Conservation (phyloP, 2,888 invertebrate species). For the Corbicula japonica region DNA sequence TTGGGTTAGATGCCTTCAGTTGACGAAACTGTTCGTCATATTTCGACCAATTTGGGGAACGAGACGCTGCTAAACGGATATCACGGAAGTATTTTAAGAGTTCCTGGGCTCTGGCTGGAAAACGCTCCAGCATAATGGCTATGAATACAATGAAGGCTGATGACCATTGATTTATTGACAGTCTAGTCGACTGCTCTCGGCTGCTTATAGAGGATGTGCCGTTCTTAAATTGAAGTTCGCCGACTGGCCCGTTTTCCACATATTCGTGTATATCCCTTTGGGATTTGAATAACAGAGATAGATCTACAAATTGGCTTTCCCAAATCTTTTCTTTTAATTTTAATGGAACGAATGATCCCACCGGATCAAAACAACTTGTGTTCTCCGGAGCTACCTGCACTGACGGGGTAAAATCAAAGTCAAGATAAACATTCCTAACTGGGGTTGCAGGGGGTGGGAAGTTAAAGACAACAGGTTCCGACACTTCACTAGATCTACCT, state of each 20-base stretch:
- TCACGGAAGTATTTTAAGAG: slow-evolving; percentile 6
- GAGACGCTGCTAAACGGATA: background rate
- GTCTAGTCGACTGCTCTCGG: background rate
- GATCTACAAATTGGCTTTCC: background rate
- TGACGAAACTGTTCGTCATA: slow-evolving; percentile 3
- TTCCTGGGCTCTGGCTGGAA: background rate
- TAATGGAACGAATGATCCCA: too few species aligned
- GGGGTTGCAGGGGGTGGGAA: too few species aligned
- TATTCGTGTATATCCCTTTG: background rate
- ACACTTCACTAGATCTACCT: too few species aligned
- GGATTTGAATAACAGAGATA: background rate
- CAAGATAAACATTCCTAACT: too few species aligned
- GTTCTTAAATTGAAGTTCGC: background rate
- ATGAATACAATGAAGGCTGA: slow-evolving; percentile 1
- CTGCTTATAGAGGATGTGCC: background rate
- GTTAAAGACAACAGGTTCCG: too few species aligned
- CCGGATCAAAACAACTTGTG: too few species aligned
- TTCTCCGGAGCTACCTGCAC: too few species aligned
- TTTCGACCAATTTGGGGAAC: background rate
- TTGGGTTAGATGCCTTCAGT: background rate
- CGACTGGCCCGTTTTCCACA: background rate
- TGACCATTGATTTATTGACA: slow-evolving; percentile 2
- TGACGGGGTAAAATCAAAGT: too few species aligned
- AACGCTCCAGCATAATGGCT: background rate
- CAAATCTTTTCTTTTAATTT: too few species aligned